Conservation (phyloP, 1,140 invertebrate genomes). For the Drosophila ohnishii region DNA sequence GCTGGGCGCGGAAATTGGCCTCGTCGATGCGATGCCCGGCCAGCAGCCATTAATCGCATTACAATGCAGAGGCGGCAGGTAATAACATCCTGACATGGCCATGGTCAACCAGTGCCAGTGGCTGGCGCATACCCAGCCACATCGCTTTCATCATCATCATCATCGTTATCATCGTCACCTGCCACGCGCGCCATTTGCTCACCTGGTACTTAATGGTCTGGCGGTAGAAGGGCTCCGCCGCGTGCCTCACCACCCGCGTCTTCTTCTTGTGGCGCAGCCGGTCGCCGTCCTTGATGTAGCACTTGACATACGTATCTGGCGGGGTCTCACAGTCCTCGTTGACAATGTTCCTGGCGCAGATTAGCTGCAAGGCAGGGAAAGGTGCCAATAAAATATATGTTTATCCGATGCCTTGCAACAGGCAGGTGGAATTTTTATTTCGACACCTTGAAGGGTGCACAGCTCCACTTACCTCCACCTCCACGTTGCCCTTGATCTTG, state of each 20-base stretch:
- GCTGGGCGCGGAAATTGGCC: constrained; percentile 43
- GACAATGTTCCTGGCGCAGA: constrained; percentile 84
- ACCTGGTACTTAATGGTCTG: constrained; percentile 94
- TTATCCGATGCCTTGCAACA: background rate
- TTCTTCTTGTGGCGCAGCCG: constrained; percentile 95
- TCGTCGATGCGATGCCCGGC: constrained; percentile 18
- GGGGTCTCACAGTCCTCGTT: constrained; percentile 83
- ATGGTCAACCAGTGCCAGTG: constrained; percentile 10
- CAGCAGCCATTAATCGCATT: constrained; percentile 65
- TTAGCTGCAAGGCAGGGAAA: constrained; percentile 58
- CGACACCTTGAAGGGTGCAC: background rate
- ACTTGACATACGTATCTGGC: constrained; percentile 96
- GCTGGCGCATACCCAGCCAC: constrained; percentile 10
- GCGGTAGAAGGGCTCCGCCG: constrained; percentile 91
- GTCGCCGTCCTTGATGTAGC: constrained; percentile 93
- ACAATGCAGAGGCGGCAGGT: constrained; percentile 42
- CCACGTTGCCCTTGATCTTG: constrained; percentile 95
- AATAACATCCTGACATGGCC: constrained; percentile 35
- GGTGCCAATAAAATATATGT: constrained; percentile 17
- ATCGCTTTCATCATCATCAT: background rate
- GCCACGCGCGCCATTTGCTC: constrained; percentile 46
- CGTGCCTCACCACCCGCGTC: constrained; percentile 91
- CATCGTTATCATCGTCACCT: constrained; percentile 38
- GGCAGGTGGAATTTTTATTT: constrained; percentile 1
- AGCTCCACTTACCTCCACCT: constrained; percentile 90